Evolutionary conservation across 2,888 invertebrate genomes (phyloP).

Genomic region (Caenorhabditis sp.): DNA sequence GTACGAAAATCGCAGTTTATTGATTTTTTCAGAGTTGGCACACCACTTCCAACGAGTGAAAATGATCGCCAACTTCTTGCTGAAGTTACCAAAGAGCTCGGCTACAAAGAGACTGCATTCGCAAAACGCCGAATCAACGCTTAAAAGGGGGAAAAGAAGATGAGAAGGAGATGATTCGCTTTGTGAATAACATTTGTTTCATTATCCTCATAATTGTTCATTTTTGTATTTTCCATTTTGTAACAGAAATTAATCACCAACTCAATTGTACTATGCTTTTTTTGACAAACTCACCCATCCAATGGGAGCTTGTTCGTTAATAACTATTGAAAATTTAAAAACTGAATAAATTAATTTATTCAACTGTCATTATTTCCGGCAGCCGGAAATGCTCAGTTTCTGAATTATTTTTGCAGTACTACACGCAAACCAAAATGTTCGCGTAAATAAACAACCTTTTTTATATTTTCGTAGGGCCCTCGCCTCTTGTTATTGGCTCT

Average conservation of each 20-base stretch:
- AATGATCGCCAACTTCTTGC: not conserved
- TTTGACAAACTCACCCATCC: too few species aligned
- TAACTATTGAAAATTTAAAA: too few species aligned
- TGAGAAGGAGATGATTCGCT: not conserved
- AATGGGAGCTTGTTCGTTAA: too few species aligned
- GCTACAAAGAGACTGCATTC: not conserved
- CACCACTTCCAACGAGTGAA: not conserved
- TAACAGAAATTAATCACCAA: not conserved
- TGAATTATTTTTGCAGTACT: not conserved
- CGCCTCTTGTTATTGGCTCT: not conserved
- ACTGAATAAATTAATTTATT: too few species aligned
- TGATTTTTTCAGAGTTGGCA: not conserved
- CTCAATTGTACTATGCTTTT: too few species aligned
- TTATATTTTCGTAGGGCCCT: not conserved
- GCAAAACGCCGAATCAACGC: not conserved
- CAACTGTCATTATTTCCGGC: not conserved
- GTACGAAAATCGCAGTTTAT: not conserved
- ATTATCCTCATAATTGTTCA: not conserved
- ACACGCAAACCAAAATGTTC: not conserved
- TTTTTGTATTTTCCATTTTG: too few species aligned
- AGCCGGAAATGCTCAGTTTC: not conserved
- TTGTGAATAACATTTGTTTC: not conserved
- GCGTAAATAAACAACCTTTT: not conserved
- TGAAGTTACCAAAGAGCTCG: not conserved
- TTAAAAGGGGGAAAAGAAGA: not conserved